Evolutionary conservation across 2,113 vertebrate species (phyloP).

Genomic region (Myotis yumanensis): DNA sequence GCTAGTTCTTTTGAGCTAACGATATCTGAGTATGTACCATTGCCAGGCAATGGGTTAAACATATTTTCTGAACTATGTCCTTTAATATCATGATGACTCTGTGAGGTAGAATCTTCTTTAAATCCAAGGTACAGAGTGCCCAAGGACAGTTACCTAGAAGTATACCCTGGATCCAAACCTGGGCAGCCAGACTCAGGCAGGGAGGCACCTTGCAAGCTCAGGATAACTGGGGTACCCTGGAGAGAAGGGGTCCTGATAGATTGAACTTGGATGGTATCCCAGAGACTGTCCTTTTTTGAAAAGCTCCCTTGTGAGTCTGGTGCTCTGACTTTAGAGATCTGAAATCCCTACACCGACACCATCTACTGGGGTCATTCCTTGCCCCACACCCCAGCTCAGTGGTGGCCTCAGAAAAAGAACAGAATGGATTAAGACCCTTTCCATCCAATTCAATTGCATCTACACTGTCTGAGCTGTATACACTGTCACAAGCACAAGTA

Average conservation of each 20-base stretch:
- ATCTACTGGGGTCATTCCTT: not conserved
- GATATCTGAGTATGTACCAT: not conserved
- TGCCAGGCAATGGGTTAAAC: not conserved
- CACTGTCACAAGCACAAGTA: not conserved
- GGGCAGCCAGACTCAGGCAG: not conserved
- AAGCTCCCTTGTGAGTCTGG: not conserved
- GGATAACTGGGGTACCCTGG: accelerated
- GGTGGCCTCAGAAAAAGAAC: not conserved
- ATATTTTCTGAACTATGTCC: not conserved
- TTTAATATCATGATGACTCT: not conserved
- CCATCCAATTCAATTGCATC: not conserved
- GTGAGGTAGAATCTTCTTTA: not conserved
- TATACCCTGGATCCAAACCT: not conserved
- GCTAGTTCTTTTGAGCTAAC: not conserved
- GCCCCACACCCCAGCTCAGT: not conserved
- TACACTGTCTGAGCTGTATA: not conserved
- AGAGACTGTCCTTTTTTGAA: not conserved
- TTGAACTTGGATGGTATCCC: not conserved
- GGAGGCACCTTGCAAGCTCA: not conserved
- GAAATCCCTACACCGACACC: not conserved
- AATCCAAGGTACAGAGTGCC: not conserved
- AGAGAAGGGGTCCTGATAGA: not conserved
- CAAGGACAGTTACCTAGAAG: not conserved
- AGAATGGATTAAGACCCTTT: not conserved
- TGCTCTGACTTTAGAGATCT: not conserved